These are phyloP conservation scores for Eristalinus sepulchralis DNA, from an alignment of 2,888 invertebrate species.

Conservation along the genomic window DNA sequence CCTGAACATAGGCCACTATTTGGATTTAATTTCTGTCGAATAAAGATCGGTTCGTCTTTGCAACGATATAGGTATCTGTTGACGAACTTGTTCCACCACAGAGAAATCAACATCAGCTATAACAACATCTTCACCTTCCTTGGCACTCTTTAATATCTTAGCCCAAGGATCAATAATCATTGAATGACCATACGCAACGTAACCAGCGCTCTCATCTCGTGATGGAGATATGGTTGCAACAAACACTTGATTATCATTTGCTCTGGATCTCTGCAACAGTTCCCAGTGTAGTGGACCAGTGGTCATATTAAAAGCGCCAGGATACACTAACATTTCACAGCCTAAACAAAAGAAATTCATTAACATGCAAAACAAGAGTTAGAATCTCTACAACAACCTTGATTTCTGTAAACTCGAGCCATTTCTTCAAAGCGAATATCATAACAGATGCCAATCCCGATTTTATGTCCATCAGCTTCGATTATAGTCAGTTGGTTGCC, in stretches of 20 bases:
- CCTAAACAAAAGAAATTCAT: constrained; percentile 81
- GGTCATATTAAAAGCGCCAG: constrained; percentile 97
- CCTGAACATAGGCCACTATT: not conserved
- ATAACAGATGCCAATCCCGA: constrained; percentile 97
- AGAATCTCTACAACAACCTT: constrained; percentile 77
- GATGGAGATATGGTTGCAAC: constrained; percentile 94
- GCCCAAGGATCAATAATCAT: constrained; percentile 91
- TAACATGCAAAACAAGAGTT: not conserved
- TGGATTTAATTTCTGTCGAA: constrained; percentile 49
- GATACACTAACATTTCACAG: constrained; percentile 93
- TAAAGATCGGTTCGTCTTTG: constrained; percentile 91
- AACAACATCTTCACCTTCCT: constrained; percentile 86
- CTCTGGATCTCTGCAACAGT: constrained; percentile 89
- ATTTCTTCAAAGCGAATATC: constrained; percentile 96
- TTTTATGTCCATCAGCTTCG: constrained; percentile 85
- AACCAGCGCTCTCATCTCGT: constrained; percentile 88
- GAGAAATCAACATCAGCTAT: constrained; percentile 89
- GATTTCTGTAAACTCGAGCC: constrained; percentile 87
- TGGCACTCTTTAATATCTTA: constrained; percentile 86
- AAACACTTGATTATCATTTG: constrained; percentile 94
- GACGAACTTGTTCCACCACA: constrained; percentile 88
- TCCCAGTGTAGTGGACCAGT: constrained; percentile 98
- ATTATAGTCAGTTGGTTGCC: constrained; percentile 89
- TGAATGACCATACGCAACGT: constrained; percentile 95
- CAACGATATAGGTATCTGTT: constrained; percentile 89